These are phyloP conservation scores for Nomada flava DNA, from an alignment of 2,888 invertebrate species.

Conservation along the genomic window DNA sequence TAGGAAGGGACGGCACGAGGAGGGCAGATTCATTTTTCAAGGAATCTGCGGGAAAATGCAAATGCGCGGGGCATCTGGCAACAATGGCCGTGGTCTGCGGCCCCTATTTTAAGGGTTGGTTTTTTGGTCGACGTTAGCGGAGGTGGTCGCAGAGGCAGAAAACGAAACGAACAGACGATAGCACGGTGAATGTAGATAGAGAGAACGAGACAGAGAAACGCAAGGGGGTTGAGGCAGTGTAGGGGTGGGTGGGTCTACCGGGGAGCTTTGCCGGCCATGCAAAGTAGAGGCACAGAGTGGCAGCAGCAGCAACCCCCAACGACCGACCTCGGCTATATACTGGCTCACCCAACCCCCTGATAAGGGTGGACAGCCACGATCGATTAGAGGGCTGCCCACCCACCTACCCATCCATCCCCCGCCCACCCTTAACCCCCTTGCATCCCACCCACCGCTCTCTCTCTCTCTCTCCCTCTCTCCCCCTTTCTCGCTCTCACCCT, in stretches of 20 bases:
- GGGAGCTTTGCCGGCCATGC: constrained; percentile 80
- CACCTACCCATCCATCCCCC: constrained; percentile 68
- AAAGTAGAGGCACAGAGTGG: constrained; percentile 75
- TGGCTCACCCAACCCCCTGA: constrained; percentile 80
- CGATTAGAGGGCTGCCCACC: constrained; percentile 83
- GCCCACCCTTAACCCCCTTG: constrained; percentile 56
- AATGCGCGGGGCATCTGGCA: constrained; percentile 84
- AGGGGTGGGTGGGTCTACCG: constrained; percentile 54
- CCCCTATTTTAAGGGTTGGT: constrained; percentile 84
- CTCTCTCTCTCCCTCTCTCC: constrained; percentile 43
- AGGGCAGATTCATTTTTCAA: constrained; percentile 82
- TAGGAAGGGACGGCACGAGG: constrained; percentile 59
- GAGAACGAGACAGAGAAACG: constrained; percentile 46
- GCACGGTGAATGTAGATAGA: constrained; percentile 16
- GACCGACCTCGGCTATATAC: constrained; percentile 75
- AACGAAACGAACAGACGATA: constrained; percentile 12
- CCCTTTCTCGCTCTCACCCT: constrained; percentile 21
- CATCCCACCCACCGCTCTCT: constrained; percentile 64
- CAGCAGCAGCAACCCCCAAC: constrained; percentile 69
- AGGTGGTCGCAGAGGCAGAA: constrained; percentile 42
- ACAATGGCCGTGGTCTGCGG: constrained; percentile 83
- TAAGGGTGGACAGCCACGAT: constrained; percentile 85
- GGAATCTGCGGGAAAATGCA: constrained; percentile 83
- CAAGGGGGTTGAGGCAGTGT: constrained; percentile 46
- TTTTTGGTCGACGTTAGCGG: constrained; percentile 74